Evolutionary conservation across 2,797 vertebrate species (phyloP).

Genomic region (Coluber constrictor): DNA sequence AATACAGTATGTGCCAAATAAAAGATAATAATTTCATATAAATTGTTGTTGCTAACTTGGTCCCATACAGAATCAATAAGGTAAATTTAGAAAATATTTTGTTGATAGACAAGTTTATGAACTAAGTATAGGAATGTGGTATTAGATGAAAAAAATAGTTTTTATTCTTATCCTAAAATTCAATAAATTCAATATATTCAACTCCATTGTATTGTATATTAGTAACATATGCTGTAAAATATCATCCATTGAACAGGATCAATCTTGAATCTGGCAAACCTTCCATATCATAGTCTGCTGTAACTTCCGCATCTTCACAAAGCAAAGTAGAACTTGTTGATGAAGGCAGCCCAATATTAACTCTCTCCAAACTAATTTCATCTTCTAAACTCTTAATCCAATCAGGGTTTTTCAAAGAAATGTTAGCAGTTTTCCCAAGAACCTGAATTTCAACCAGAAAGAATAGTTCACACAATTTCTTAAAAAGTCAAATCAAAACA

Average conservation of each 20-base stretch:
- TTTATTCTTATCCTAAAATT: background rate
- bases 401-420: slow-evolving; percentile 90
- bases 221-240: background rate
- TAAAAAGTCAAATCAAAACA: background rate
- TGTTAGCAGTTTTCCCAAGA: slow-evolving; percentile 81
- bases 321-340: slow-evolving; percentile 94
- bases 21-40: background rate
- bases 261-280: slow-evolving; percentile 71
- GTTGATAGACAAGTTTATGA: background rate
- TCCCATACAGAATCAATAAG: background rate
- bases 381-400: slow-evolving; percentile 95
- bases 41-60: background rate
- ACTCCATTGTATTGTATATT: background rate
- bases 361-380: slow-evolving; percentile 93
- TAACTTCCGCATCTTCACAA: slow-evolving; percentile 88
- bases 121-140: background rate
- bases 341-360: slow-evolving; percentile 83
- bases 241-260: background rate
- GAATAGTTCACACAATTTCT: background rate
- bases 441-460: slow-evolving; percentile 70
- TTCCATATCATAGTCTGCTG: slow-evolving; percentile 96
- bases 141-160: background rate
- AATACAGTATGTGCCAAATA: background rate
- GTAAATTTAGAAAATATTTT: background rate
- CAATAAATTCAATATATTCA: background rate